Evolutionary conservation across 2,888 invertebrate species (phyloP).

Genomic region (Orgyia antiqua): DNA sequence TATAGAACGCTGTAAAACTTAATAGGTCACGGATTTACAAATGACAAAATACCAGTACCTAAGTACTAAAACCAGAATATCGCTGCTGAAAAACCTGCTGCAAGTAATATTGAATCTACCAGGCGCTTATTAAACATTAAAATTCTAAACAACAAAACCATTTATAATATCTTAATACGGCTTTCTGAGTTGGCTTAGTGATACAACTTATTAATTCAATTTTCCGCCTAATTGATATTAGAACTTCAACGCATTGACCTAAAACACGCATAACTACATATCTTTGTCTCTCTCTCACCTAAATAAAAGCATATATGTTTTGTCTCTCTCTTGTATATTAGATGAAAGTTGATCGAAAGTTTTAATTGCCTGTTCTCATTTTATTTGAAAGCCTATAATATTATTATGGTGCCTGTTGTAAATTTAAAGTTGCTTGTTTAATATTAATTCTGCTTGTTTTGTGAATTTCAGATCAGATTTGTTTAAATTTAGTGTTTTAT

Average conservation of each 20-base stretch:
- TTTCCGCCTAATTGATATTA: conserved; percentile 20
- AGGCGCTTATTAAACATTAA: too few relatives aligned
- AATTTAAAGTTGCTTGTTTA: conserved; percentile 10
- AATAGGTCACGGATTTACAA: too few relatives aligned
- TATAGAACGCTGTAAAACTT: too few relatives aligned
- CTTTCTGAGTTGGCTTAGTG: conserved; percentile 9
- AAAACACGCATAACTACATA: conserved; percentile 12
- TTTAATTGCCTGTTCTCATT: conserved; percentile 30
- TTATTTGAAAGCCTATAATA: conserved; percentile 21
- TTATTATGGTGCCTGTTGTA: conserved; percentile 14
- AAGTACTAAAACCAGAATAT: too few relatives aligned
- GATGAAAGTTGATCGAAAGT: conserved; percentile 22
- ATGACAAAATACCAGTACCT: too few relatives aligned
- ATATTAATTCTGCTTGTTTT: conserved; percentile 12
- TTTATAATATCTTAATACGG: conserved; percentile 8
- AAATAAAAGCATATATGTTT: conserved; percentile 1
- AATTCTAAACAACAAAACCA: not conserved
- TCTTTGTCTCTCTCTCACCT: conserved; percentile 7
- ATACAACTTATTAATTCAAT: conserved; percentile 27
- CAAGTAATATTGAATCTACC: too few relatives aligned
- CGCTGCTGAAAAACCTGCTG: too few relatives aligned
- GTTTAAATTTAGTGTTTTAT: conserved; percentile 3
- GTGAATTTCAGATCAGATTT: conserved; percentile 8
- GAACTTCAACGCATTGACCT: conserved; percentile 23
- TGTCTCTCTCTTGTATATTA: conserved; percentile 7